Evolutionary conservation across 1,140 invertebrate species (phyloP), one percentile per base, ranked within the genome.

Genomic region (Phymorhynchus buccinoides): DNA sequence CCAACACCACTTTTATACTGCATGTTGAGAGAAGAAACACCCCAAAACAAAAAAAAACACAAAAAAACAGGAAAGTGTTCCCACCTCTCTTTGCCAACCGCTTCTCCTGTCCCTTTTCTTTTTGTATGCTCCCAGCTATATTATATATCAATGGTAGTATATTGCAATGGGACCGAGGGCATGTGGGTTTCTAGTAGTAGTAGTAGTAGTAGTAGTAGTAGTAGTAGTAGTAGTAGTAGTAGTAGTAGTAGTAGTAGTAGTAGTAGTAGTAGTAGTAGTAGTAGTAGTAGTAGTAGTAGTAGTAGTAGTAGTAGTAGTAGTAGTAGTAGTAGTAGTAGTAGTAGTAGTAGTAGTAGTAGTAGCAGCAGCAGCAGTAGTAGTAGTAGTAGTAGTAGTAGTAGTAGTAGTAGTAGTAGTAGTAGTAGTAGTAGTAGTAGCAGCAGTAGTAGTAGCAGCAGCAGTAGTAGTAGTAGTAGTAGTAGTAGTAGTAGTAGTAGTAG

Each of bases 221-320:
- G 78, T 80, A 42, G 78, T 80, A 80, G 78, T 39, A 39, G 30
- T 80, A 42, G 30, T 39, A 80, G 78, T 80, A 42, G 30, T 22
- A 39, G 30, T 39, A 42, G 78, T 80, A 42, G 39, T 80, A 80
- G 78, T 80, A 42, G 39, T 39, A 80, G 78, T 80, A 39, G 30
- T 66, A 66, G 56, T 66, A 66, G 56, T 66, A 66, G 56, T 66
- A 66, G 56, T 66, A 66, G 56, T 66, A 66, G 56, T 66, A 66
- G 56, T 66, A 66, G 56, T 66, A 66, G 56, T 66, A 66, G 56
- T 66, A 66, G 56, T 66, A 66, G 56, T 66, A 66, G 56, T 66
- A 66, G 56, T 66, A 66, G 56, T 66, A 66, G 56, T 66, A 66
- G 56, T 66, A 66, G 56, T 66, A 66, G 56, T 66, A 66, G 56